Base-by-base conservation (phyloP, 2,888 invertebrate genomes). In the Apodemia duryi region DNA sequence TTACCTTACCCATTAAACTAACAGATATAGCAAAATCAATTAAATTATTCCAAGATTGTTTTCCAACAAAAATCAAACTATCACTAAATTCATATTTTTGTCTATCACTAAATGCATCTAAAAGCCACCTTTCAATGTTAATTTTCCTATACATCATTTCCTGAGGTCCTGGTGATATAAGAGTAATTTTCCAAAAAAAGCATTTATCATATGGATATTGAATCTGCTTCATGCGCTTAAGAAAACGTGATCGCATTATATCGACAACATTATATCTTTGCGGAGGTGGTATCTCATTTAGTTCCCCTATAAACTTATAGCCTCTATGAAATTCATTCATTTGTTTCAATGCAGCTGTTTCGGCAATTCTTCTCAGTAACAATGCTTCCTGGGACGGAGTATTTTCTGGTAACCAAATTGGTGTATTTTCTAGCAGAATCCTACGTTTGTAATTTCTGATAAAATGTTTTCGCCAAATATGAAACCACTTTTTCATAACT, bases 181-280 rank as follows among this genome's bases (percentile, higher is more conserved):
- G 77, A 6, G 93, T 90, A 46, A 94, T 78, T 83, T 95, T 95
- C 95, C 95, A 95, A 79, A 91, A 79, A 78, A 87, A 80, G 74
- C 84, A 83, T 80, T 86, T 84, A 74, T 87, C 78, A 75, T 90
- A 78, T 71, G 79, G 86, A 77, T 84, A 90, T 74, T 73, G 83
- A 62, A 85, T 92, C 84, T 84, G 91, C 81, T 83, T 92, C 91
- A 81, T 93, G 63, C 82, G 92, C 85, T 78, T 90, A 68, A 86
- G 80, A 72, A 85, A 82, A 69, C 81, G 85, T 67, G 82, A 90
- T 73, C 81, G 90, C 76, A 83, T 93, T 72, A 78, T 88, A 82
- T 82, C 93, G 82, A 91, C 84, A 2, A 92, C 76, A 68, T 90
- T 86, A 65, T 83, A 89, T 7, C 81, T 77, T 63, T 85, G 77